phyloP scores from a whole-genome alignment of 2,888 invertebrate genomes.

The Pandemis cinnamomeana region DNA sequence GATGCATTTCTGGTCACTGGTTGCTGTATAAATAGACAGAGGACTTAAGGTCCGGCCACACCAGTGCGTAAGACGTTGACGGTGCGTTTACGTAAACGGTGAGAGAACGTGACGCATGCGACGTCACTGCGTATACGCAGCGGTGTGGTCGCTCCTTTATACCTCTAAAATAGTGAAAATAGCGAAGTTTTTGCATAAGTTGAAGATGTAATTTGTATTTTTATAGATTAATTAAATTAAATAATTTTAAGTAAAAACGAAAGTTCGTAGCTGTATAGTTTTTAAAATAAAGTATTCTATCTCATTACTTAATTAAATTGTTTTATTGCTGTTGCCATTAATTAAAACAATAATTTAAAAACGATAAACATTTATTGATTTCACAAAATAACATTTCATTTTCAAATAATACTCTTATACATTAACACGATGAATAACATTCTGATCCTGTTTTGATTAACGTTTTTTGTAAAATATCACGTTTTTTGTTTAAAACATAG shows the following conservation, averaged over 20 bases:
- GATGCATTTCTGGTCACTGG: no score
- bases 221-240: neutral
- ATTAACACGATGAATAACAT: slow-evolving; percentile 8
- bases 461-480: neutral
- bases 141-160: no score
- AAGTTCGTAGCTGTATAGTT: neutral
- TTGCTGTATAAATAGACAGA: no score
- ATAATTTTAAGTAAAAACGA: neutral
- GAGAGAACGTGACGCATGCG: no score
- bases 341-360: neutral
- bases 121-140: no score
- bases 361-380: slow-evolving; percentile 31
- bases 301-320: neutral
- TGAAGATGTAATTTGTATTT: neutral
- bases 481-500: neutral
- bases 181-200: neutral
- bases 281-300: neutral
- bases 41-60: no score
- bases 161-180: no score
- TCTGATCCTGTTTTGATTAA: no score
- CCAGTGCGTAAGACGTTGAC: no score
- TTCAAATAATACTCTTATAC: slow-evolving; percentile 2
- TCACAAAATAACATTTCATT: slow-evolving; percentile 11
- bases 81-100: no score
- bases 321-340: neutral